Percentiles rank a stretch among this genome's conserved stretches.
phyloP scores from a whole-genome alignment of 2,797 vertebrate species.

The Betta splendens region DNA sequence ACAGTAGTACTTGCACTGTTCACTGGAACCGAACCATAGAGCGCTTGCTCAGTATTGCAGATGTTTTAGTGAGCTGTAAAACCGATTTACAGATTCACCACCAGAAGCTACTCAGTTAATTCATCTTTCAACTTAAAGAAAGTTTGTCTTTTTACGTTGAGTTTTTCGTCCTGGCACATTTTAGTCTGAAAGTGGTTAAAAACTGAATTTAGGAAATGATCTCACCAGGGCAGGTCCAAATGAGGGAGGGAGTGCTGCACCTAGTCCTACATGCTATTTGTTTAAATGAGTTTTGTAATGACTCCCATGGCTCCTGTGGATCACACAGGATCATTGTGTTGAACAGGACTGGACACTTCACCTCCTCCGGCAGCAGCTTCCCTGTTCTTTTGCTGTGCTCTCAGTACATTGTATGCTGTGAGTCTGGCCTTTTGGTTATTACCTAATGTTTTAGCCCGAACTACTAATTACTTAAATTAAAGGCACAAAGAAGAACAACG shows the following conservation, averaged over 20 bases:
- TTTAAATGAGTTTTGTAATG: conserved; percentile 57
- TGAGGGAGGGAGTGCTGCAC: conserved; percentile 51
- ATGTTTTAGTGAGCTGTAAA: too few species aligned
- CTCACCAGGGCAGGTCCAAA: conserved; percentile 41
- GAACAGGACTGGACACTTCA: conserved; percentile 38
- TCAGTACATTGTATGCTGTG: background rate
- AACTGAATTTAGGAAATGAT: conserved; percentile 49
- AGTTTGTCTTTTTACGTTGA: too few species aligned
- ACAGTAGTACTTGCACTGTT: too few species aligned
- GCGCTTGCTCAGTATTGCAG: too few species aligned
- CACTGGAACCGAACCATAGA: too few species aligned
- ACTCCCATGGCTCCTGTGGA: conserved; percentile 67
- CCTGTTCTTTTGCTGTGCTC: conserved; percentile 19
- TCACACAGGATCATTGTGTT: conserved; percentile 67
- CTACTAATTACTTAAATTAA: too few species aligned
- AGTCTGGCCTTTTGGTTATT: too few species aligned
- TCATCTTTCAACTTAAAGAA: too few species aligned
- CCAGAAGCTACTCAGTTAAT: too few species aligned
- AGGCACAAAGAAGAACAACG: too few species aligned
- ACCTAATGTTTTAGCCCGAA: too few species aligned
- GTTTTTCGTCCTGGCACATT: conserved; percentile 2
- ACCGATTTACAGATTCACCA: too few species aligned
- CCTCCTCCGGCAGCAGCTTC: conserved; percentile 26
- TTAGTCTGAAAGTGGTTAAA: conserved; percentile 22
- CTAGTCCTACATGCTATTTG: conserved; percentile 50